A percentile compares a stretch with the other conserved stretches of the same genome.
phyloP scores from a whole-genome alignment of 2,888 invertebrate species.

The Margaritifera margaritifera region DNA sequence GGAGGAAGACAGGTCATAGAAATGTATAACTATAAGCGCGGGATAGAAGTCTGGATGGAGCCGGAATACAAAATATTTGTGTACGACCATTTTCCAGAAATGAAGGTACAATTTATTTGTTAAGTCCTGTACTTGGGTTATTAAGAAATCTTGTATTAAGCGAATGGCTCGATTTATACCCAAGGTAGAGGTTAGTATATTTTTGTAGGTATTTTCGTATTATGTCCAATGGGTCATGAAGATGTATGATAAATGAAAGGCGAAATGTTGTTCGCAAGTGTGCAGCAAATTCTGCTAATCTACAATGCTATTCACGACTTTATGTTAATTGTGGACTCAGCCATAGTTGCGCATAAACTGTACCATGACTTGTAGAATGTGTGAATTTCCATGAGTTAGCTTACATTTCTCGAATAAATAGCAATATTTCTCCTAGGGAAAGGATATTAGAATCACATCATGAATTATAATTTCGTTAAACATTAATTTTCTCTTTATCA shows the following conservation, averaged over 20 bases:
- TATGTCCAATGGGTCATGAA: neutral
- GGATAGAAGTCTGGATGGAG: conserved; percentile 62
- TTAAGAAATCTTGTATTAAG: neutral
- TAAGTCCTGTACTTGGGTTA: neutral
- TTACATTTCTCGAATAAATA: too few species aligned
- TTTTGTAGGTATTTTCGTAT: neutral
- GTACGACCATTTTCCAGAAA: conserved; percentile 54
- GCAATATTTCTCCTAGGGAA: too few species aligned
- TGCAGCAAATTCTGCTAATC: too few species aligned
- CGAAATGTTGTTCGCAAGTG: too few species aligned
- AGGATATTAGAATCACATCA: too few species aligned
- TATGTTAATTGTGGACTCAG: too few species aligned
- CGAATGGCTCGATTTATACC: neutral
- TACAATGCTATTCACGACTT: too few species aligned
- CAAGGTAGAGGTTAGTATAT: neutral
- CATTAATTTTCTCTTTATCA: too few species aligned
- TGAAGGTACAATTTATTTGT: conserved; percentile 46
- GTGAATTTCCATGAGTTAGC: too few species aligned
- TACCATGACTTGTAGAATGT: too few species aligned
- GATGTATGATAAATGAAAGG: neutral
- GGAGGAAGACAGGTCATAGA: conserved; percentile 50
- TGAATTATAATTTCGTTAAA: too few species aligned
- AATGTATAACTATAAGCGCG: conserved; percentile 61
- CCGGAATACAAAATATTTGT: conserved; percentile 51
- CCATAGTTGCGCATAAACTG: too few species aligned